Evolutionary conservation across 2,797 vertebrate genomes (phyloP).

Genomic region (Channallabes apus): DNA sequence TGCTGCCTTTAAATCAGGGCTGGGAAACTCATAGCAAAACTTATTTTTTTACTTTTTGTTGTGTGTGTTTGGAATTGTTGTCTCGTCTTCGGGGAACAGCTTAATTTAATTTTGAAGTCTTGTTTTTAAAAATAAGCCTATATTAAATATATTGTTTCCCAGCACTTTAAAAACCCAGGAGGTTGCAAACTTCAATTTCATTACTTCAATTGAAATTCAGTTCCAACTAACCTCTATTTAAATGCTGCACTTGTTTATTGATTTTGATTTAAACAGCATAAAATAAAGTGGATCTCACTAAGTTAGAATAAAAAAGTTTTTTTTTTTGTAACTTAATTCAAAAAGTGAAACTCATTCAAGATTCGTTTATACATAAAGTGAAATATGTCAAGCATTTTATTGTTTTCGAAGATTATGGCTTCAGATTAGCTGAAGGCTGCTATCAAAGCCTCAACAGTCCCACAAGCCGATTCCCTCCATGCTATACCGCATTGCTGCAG

Average conservation of each 20-base stretch:
- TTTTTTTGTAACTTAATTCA: too few species aligned
- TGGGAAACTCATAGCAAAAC: background rate
- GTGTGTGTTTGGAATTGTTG: background rate
- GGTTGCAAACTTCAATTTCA: too few species aligned
- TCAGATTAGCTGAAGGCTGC: too few species aligned
- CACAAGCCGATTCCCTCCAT: too few species aligned
- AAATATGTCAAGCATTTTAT: too few species aligned
- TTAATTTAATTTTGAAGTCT: background rate
- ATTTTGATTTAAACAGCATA: background rate
- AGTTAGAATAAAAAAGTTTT: too few species aligned
- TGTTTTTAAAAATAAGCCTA: background rate
- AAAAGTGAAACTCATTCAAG: too few species aligned
- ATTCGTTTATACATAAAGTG: too few species aligned
- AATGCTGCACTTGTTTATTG: background rate
- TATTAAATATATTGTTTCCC: slow-evolving; percentile 4
- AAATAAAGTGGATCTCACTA: background rate
- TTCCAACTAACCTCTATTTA: background rate
- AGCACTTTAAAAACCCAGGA: background rate
- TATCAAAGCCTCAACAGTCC: too few species aligned
- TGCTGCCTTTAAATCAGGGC: background rate
- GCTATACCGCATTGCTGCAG: too few species aligned
- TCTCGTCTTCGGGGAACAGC: background rate
- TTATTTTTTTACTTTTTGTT: background rate
- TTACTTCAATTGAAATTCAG: too few species aligned
- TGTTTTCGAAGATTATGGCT: too few species aligned